Conservation (phyloP, 2,113 vertebrate species). For the Phyllostomus discolor region DNA sequence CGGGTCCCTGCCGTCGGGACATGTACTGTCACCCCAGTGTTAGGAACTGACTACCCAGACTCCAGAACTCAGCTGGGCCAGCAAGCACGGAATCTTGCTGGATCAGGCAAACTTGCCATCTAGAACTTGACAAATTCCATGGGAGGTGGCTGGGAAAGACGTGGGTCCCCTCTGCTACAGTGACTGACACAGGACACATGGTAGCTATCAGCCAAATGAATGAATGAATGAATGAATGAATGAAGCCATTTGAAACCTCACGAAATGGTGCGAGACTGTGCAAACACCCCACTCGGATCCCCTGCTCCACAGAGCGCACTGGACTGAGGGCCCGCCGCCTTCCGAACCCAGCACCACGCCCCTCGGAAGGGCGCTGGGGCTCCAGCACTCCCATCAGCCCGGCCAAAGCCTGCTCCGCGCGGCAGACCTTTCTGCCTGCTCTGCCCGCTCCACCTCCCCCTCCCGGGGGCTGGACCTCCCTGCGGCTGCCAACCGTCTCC, state of each 20-base stretch:
- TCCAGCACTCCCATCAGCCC: neutral
- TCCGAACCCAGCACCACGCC: neutral
- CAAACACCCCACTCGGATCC: neutral
- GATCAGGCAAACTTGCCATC: neutral
- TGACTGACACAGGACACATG: neutral
- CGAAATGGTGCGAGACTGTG: neutral
- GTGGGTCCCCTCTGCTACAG: neutral
- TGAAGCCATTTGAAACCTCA: neutral
- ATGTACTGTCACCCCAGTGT: neutral
- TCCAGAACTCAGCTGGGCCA: neutral
- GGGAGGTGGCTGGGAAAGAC: neutral
- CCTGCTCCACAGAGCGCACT: fast-evolving
- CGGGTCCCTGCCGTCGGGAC: neutral
- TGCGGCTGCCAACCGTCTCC: neutral
- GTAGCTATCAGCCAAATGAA: neutral
- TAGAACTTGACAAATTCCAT: neutral
- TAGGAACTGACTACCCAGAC: neutral
- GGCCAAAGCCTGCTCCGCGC: neutral
- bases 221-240: neutral
- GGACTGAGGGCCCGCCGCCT: neutral
- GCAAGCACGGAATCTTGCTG: neutral
- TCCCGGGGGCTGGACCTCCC: neutral
- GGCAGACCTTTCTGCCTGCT: neutral
- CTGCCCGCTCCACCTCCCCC: fast-evolving
- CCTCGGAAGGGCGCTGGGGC: neutral